Evolutionary conservation across 2,888 invertebrate species (phyloP), one percentile per base, ranked within the genome.

Genomic region (Mimas tiliae): DNA sequence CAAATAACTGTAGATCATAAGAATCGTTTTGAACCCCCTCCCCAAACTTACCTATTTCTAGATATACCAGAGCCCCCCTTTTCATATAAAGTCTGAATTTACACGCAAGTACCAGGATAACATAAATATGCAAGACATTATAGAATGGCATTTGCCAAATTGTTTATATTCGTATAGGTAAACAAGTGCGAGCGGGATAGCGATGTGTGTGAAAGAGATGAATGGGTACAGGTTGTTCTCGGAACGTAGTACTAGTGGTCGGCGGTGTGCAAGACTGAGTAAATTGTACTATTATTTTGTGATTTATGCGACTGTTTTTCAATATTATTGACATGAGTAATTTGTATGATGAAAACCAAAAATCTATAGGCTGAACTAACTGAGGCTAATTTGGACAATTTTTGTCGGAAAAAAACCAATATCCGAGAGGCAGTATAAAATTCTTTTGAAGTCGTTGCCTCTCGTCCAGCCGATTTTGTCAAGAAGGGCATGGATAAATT

Each of bases 181-280:
- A 58, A 58, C 58, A 58, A 16, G 68, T 55, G 67, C 34, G 69
- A 74, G 68, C 34, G 71, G 73, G 70, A 72, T 34, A 50, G 3
- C 16, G 47, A 21, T 63, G 34, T 14, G 64, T 58, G 58, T 1
- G 58, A 58, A 6, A 38, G 42, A 42, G 58, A 58, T 12, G 19
- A 42, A 12, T 4, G 38, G 38, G 42, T 38, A 58, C 58, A 38
- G 58, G 58, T 58, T 58, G 42, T 19, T 58, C 19, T 12, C 19
- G 7, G 65, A 69, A 68, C 66, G 74, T 79, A 77, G 71, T 77
- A 80, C 74, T 69, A 65, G 64, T 12, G 72, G 71, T 71, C 6
- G 67, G 38, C 34, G 0, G 52, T 64, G 68, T 70, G 64, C 6
- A 0, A 63, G 34, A 71, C 6, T 0, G 67, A 64, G 16, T 73